Percentiles rank a stretch among this genome's conserved stretches.
Evolutionary conservation across 2,797 vertebrate species (phyloP).

Genomic region (Acanthiza pusilla): DNA sequence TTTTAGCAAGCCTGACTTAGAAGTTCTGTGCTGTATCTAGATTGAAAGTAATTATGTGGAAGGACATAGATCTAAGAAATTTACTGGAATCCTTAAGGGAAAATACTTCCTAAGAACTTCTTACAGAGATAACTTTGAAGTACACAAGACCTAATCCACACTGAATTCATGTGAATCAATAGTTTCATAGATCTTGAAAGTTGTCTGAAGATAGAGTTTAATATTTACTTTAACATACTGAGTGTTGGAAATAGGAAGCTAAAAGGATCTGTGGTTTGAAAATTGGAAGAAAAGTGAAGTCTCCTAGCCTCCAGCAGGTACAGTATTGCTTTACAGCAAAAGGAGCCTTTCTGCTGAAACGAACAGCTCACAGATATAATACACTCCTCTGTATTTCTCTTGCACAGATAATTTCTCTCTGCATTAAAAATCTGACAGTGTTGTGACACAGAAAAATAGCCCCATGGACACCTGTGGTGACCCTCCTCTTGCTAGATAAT

Average conservation of each 20-base stretch:
- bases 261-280: neutral
- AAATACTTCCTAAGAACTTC: neutral
- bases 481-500: neutral
- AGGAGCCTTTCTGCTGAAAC: neutral
- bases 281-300: neutral
- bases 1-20: neutral
- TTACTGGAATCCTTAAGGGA: neutral
- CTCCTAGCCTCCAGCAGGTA: neutral
- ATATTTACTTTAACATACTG: neutral
- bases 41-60: neutral
- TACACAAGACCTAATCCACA: neutral
- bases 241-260: neutral
- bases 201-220: neutral
- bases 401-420: neutral
- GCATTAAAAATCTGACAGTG: neutral
- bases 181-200: neutral
- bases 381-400: fast-evolving
- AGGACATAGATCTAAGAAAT: neutral
- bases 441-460: neutral
- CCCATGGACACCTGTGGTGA: neutral
- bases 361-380: neutral
- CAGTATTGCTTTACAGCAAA: neutral
- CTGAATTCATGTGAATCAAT: neutral
- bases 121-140: neutral
- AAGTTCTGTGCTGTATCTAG: neutral